Conservation (phyloP, 2,113 vertebrate genomes). For the Ptilorrhoa leucosticta region DNA sequence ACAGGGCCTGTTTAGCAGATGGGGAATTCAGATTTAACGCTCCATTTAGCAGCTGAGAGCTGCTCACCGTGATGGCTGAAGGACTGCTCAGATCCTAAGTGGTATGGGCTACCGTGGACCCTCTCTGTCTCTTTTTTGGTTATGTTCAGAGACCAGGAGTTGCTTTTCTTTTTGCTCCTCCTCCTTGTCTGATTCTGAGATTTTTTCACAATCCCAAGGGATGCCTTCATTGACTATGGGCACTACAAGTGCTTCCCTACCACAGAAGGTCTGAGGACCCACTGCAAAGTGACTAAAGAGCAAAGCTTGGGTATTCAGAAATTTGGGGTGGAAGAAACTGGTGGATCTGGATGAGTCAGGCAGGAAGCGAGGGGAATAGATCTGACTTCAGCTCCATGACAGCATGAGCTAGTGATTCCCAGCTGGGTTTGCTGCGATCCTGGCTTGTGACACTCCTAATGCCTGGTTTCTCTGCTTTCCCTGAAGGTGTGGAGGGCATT, state of each 20-base stretch:
- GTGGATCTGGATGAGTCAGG: neutral
- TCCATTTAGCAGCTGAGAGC: neutral
- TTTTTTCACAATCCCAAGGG: neutral
- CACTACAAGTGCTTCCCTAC: fast-evolving
- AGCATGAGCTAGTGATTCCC: neutral
- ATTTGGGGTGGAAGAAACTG: neutral
- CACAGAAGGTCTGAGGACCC: neutral
- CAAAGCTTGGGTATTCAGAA: neutral
- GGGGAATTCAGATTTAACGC: neutral
- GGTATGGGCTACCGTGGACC: fast-evolving
- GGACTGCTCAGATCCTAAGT: neutral
- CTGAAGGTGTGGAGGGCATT: slow-evolving; percentile 92
- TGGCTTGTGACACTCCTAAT: neutral
- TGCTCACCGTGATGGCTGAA: neutral
- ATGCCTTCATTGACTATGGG: neutral
- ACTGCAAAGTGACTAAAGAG: neutral
- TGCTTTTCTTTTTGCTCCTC: neutral
- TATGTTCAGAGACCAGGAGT: neutral
- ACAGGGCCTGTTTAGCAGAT: neutral
- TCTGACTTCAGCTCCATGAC: neutral
- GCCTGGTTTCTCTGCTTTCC: neutral
- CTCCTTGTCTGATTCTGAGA: neutral
- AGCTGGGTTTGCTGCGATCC: neutral
- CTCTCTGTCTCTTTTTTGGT: neutral
- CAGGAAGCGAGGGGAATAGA: fast-evolving